Conservation (phyloP, 1,140 invertebrate species). For the Zelostemma sp. region DNA sequence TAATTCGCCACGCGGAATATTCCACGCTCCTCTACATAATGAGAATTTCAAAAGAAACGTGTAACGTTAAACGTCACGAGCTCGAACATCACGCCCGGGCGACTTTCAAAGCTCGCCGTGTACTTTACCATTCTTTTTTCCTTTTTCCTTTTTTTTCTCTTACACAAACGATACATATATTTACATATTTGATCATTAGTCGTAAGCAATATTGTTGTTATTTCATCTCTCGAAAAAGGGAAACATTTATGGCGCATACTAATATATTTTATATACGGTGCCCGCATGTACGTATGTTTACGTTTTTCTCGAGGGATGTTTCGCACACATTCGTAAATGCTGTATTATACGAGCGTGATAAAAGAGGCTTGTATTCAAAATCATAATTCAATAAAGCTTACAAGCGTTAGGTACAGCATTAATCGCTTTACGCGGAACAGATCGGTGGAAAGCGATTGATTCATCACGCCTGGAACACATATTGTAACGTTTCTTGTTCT, state of each 20-base stretch:
- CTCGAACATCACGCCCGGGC: slow-evolving; percentile 51
- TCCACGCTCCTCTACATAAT: slow-evolving; percentile 52
- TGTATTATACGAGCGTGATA: no score
- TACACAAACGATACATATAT: slow-evolving; percentile 35
- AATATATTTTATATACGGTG: no score
- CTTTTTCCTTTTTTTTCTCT: slow-evolving; percentile 27
- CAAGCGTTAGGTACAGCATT: neutral
- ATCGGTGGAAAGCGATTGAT: slow-evolving; percentile 2
- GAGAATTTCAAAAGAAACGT: slow-evolving; percentile 38
- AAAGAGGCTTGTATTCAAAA: neutral
- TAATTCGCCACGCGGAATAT: slow-evolving; percentile 49
- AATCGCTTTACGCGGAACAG: slow-evolving; percentile 6
- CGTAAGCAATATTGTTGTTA: no score
- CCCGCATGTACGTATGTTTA: no score
- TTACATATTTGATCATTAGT: no score
- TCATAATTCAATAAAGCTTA: neutral
- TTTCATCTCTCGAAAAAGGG: no score
- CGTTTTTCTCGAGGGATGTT: no score
- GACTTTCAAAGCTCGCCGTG: slow-evolving; percentile 37
- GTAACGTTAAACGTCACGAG: slow-evolving; percentile 36
- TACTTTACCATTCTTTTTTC: slow-evolving; percentile 39
- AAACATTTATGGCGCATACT: no score
- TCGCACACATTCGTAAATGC: no score
- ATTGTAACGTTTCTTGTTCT: slow-evolving; percentile 4
- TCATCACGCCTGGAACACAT: slow-evolving; percentile 2